Base-by-base conservation (phyloP, 2,113 vertebrate species). In the Caretta caretta region DNA sequence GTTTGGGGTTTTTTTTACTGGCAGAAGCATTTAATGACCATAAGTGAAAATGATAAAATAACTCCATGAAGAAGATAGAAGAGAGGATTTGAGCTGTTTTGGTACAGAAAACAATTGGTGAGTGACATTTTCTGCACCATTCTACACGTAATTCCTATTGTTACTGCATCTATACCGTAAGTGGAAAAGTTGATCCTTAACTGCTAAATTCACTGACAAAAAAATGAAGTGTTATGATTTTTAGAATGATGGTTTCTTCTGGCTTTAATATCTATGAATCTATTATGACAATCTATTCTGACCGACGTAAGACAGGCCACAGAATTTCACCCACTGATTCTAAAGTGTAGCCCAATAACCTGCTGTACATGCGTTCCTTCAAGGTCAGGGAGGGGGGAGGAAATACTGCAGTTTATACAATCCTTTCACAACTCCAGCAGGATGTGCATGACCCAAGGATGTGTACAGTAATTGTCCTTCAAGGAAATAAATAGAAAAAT, bases 281-380 rank as follows among this genome's bases (percentile, higher is more conserved):
- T 62, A 14, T 31, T 62, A 59, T 12, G 12, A 29, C 0, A 10
- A 79, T 3, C 84, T 76, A 69, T 85, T 17, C 14, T 86, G 93
- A 88, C 31, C 62, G 56, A 54, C n/a, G 5, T 25, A 0, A 62
- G 1, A 0, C 0, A 3, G 88, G 75, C 42, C 75, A 48, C 46
- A 78, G 46, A 78, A 78, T 76, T 78, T 48, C 42, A 78, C 75
- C 22, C 75, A 78, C 7, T 46, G 38, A 78, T 78, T 48, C 42
- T 78, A 48, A 78, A 2, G 0, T 1, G 27, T 59, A 86, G 82
- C 93, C 83, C 92, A 96, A 95, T 80, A 93, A 90, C 84, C 82
- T 95, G 89, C 84, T 72, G 84, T 49, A 93, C 93, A 89, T 65
- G 59, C 17, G 25, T 14, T 87, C 54, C 69, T 95, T 92, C 86